Percentiles rank a stretch among this genome's conserved stretches.
Conservation (phyloP, 2,113 vertebrate species). For the Epinephelus lanceolatus region DNA sequence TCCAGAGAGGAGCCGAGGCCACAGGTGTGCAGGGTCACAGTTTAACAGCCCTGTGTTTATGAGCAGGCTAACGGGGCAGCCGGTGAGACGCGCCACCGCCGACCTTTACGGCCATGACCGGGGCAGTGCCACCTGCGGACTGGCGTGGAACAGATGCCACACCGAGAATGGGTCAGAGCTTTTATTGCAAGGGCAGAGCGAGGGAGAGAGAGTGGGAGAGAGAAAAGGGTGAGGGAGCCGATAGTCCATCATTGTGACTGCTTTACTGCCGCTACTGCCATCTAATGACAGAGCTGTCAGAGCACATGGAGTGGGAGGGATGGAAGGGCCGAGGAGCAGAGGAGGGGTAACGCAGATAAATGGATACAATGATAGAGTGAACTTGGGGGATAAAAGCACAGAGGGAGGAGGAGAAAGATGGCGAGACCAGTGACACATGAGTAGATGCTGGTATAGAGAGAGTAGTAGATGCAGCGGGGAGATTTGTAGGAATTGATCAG, state of each 20-base stretch:
- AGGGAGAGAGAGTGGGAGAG: slow-evolving; percentile 40
- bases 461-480: slow-evolving; percentile 43
- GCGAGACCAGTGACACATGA: slow-evolving; percentile 56
- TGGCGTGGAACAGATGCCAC: slow-evolving; percentile 78
- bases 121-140: slow-evolving; percentile 75
- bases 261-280: slow-evolving; percentile 81
- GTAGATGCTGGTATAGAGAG: slow-evolving; percentile 53
- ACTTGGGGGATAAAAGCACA: slow-evolving; percentile 71
- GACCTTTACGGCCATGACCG: slow-evolving; percentile 73
- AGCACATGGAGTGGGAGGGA: slow-evolving; percentile 72
- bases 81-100: slow-evolving; percentile 58
- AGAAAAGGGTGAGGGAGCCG: slow-evolving; percentile 62
- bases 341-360: slow-evolving; percentile 80
- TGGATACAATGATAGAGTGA: slow-evolving; percentile 79
- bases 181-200: slow-evolving; percentile 70
- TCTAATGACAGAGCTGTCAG: slow-evolving; percentile 85
- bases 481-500: slow-evolving; percentile 67
- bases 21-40: slow-evolving; percentile 76
- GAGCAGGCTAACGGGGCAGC: slow-evolving; percentile 73
- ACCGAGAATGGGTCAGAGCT: slow-evolving; percentile 69
- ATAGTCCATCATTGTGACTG: slow-evolving; percentile 81
- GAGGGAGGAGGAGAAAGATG: slow-evolving; percentile 64
- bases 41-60: slow-evolving; percentile 78
- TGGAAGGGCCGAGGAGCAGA: slow-evolving; percentile 54
- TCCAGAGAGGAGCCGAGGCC: slow-evolving; percentile 59